phyloP scores from a whole-genome alignment of 2,888 invertebrate species.

The Dynastes tityus region DNA sequence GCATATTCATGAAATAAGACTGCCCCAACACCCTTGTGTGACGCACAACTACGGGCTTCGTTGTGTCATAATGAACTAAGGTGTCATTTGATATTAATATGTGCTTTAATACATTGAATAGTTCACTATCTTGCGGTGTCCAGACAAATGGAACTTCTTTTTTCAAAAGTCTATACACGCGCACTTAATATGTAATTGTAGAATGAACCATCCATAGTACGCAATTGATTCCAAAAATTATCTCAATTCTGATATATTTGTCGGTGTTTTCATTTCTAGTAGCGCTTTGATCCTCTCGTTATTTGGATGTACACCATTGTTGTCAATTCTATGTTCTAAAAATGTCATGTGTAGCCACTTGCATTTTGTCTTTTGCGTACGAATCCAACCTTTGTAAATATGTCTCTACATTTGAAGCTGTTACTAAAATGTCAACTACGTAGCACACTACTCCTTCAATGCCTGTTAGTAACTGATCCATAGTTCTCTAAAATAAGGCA shows the following conservation, averaged over 20 bases:
- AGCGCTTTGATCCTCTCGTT: no score
- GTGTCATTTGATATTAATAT: not conserved
- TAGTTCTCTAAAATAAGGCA: not conserved
- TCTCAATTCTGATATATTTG: not conserved
- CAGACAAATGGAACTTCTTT: not conserved
- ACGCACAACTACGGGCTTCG: not conserved
- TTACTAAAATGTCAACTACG: slow-evolving; percentile 37
- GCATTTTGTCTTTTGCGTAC: no score
- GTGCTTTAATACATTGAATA: not conserved
- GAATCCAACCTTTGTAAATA: no score
- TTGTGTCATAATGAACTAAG: no score
- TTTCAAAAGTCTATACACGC: not conserved
- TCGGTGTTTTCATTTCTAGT: not conserved
- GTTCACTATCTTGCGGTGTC: not conserved
- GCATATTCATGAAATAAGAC: not conserved
- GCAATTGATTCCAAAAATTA: not conserved
- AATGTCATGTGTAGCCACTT: not conserved
- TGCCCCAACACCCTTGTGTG: not conserved
- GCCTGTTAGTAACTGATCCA: not conserved
- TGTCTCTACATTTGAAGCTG: not conserved
- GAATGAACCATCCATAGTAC: not conserved
- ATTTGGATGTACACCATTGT: not conserved
- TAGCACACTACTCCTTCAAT: slow-evolving; percentile 31
- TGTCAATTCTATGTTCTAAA: not conserved
- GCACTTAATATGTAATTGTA: not conserved